Base-by-base conservation (phyloP, 2,113 vertebrate genomes). In the Scomber scombrus region DNA sequence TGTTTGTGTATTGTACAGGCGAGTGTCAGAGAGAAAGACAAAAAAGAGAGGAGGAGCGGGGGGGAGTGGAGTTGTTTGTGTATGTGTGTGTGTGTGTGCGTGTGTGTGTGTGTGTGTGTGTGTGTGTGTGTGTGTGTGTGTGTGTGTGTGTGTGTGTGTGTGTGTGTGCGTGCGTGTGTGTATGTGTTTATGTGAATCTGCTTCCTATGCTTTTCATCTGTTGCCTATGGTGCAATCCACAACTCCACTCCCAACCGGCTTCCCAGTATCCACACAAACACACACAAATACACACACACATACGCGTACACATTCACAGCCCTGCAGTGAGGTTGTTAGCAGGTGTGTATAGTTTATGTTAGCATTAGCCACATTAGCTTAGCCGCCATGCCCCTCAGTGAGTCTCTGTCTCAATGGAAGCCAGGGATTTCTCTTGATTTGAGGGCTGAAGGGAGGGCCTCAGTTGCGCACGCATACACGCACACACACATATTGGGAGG, bases 381-480 rank as follows among this genome's bases (percentile, higher is more conserved):
- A 80, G 74, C 85, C 58, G 5, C 62, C 29, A 13, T 82, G 51
- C 74, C 83, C 87, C 82, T 80, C 74, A 74, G 87, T 91, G 85
- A 70, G 75, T 87, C 73, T 85, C 78, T 81, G 81, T 89, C 85
- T 94, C 94, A 90, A 76, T 56, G 91, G 95, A 94, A 94, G 91
- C 89, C 90, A 91, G 95, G 94, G 95, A 93, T 96, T 95, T 95
- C 94, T 93, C 92, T 89, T 93, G 62, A 21, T 93, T 89, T 87
- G 78, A 82, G 87, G 78, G 75, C 87, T 88, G 69, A 86, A 75
- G 91, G 81, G 81, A 88, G 76, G 85, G 87, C 56, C 78, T 79
- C n/a, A 16, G 58, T 75, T 76, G 72, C 49, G 54, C 81, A 75
- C 40, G 26, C 71, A 78, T 34, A 73, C 68, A 29, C 15, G 49